Base-by-base conservation (phyloP, 2,888 invertebrate species). In the Lydus trimaculatus region DNA sequence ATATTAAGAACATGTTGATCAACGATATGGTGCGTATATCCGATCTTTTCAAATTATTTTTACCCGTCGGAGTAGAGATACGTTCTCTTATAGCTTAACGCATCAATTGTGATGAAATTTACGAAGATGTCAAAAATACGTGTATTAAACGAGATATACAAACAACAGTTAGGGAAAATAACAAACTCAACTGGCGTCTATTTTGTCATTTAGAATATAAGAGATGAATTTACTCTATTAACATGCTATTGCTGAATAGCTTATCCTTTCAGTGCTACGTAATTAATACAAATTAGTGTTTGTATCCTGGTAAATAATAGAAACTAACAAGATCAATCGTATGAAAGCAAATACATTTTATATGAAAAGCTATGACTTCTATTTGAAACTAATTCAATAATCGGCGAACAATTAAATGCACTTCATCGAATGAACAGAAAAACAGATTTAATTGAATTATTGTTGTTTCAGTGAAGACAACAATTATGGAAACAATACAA, bases 281-380 rank as follows among this genome's bases (percentile, higher is more conserved):
- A 84, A 84, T 83, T 84, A 82, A 84, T 81, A 84, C 82, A 82
- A 83, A 84, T 84, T 82, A 81, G 82, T 78, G 78, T 77, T 78
- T 79, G 82, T 80, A 79, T 80, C 79, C 76, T 79, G 80, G 81
- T 81, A 82, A 82, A 83, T 82, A 83, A 82, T 80, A 79, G 77
- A 79, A 48, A 78, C 79, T 83, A 83, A 83, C 81, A 76, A 81
- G 81, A 82, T 82, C 80, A 77, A 76, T 76, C 78, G 73, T 76
- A 67, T 72, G 56, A 71, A 70, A 75, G 72, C 73, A 69, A 48
- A 23, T 72, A 75, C 79, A 80, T 79, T 80, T 80, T 76, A 73
- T 75, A 74, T 74, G 79, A 80, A 80, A 33, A 33, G 33, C 33
- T 75, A 78, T 75, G 76, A 77, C 78, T 76, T 78, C 72, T 78